Evolutionary conservation across 2,888 invertebrate genomes (phyloP), one percentile per base, ranked within the genome.

Genomic region (Diadegma fenestrale): DNA sequence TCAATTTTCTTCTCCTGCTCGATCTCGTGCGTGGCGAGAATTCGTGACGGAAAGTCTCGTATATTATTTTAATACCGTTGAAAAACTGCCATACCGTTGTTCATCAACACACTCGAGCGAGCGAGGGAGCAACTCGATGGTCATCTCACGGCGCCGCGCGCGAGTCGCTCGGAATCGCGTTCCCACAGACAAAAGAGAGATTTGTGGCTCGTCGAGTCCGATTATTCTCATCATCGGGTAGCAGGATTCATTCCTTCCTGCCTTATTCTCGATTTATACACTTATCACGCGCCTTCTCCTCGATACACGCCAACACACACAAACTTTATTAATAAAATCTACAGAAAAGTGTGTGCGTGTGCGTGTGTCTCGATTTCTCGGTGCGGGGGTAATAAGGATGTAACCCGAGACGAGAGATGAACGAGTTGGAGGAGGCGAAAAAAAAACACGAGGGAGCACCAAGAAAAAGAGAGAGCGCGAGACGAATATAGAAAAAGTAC

Each of bases 181-280:
- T 92, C 93, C 92, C 91, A 92, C 92, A 92, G 92, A 92, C 92
- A 93, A 93, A 92, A 93, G 91, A 91, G 80, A 85, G 88, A 88
- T 91, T 92, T 90, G 90, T 91, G 92, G 90, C 88, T 91, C 90
- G 92, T 93, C 93, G 90, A 90, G 87, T 92, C 90, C 91, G 91
- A 93, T 93, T 89, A 91, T 91, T 90, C 88, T 92, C 89, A 88
- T 90, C 88, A 87, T 85, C 88, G 71, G 71, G 68, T 89, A 85
- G 87, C 88, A 89, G 48, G 61, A 76, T 76, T 33, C 76, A 19
- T 76, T 87, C 51, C 77, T 71, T 33, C 4, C 6, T 71, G 58
- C 77, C 41, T 43, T 43, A n/a, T 64, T 48, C 63, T 77, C 73
- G 64, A 64, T 63, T 51, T 66, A 76, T 76, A 76, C 91, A 91